phyloP scores from a whole-genome alignment of 2,113 vertebrate species.

The Pandion haliaetus region DNA sequence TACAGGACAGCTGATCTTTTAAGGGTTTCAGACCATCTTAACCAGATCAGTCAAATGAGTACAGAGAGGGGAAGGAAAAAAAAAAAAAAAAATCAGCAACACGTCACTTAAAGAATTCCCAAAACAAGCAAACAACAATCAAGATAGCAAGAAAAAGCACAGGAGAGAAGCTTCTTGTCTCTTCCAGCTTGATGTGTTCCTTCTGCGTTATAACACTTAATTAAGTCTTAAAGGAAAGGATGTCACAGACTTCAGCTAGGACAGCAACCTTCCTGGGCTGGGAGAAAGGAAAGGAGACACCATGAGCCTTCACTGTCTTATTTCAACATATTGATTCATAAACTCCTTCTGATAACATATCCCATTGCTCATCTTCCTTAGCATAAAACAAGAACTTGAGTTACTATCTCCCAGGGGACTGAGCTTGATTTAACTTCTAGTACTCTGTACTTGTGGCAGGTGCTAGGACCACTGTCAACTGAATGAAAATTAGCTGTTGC shows the following conservation, averaged over 20 bases:
- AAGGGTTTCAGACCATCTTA: background rate
- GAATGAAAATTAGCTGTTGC: background rate
- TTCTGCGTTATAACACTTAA: background rate
- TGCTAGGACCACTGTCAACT: background rate
- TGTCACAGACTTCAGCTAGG: background rate
- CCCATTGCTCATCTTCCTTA: background rate
- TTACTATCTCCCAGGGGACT: background rate
- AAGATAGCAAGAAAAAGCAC: background rate
- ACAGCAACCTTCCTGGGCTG: background rate
- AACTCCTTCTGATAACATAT: background rate
- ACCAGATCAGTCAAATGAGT: background rate
- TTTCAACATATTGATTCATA: background rate
- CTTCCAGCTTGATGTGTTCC: background rate
- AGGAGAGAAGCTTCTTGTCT: background rate
- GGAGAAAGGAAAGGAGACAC: background rate
- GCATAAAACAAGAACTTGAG: background rate
- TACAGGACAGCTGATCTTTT: background rate
- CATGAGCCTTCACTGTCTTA: background rate
- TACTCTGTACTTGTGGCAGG: accelerated
- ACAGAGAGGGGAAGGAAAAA: background rate
- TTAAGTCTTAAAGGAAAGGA: background rate
- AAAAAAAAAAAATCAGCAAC: background rate
- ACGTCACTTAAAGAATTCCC: background rate
- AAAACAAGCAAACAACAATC: background rate
- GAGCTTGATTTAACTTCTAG: background rate